Evolutionary conservation across 2,888 invertebrate genomes (phyloP), one percentile per base, ranked within the genome.

Genomic region (Chorisops tibialis): DNA sequence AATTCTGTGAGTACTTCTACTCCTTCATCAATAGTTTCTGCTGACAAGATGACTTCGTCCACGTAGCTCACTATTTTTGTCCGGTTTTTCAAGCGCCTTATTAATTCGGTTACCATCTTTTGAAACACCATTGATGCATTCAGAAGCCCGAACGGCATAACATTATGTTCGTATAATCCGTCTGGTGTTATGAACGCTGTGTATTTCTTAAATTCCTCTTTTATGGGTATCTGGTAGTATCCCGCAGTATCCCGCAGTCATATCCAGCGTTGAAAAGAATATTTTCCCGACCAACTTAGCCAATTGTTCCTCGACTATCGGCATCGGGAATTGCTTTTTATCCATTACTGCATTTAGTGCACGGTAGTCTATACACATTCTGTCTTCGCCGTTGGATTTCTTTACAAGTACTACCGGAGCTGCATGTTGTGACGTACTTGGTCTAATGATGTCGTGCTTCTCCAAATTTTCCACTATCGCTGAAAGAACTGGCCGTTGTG

Each of bases 101-200:
- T 18, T 4, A 47, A 4, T 6, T 47, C 4, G 4, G 18, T 4
- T 6, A 16, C 18, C 11, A 12, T 19, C 18, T 19, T 6, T 56
- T 75, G 74, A 61, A 75, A 78, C 0, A 72, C 70, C 1, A 71
- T 67, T 4, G 75, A 75, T 0, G 78, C 73, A 62, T 77, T 77
- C 0, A 66, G 64, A 0, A 78, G 67, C 2, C 75, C 76, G 54
- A 77, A 79, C 0, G 74, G 74, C 73, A 76, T 73, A 1, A 70
- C 64, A 16, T 72, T 69, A 58, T 70, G 76, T 62, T 77, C 0
- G 74, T 79, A 0, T 73, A 71, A 56, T 1, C 30, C 30, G 1
- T 30, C 30, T 5, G 5, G 30, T 2, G 30, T 30, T 9, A 30
- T 1, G 9, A 78, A 75, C 0, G 74, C 72, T 0, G 75, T 78